These are phyloP conservation scores for Pogonomyrmex barbatus DNA, from an alignment of 1,140 invertebrate species.

Conservation along the genomic window DNA sequence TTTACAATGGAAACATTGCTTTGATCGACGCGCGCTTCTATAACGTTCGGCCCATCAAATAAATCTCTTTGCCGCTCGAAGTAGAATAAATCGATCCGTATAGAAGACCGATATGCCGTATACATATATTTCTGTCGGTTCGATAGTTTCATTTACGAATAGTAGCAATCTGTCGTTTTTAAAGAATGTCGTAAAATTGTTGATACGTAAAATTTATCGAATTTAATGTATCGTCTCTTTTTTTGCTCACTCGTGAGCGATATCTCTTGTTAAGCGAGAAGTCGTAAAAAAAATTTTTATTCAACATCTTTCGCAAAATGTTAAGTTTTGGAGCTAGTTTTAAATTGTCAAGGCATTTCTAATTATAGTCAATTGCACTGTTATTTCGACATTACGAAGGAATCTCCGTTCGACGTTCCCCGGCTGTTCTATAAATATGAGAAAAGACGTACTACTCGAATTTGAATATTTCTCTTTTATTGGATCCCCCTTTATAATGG, in stretches of 20 bases:
- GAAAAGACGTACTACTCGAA: conserved; percentile 54
- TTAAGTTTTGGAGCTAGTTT: neutral
- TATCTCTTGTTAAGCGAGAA: neutral
- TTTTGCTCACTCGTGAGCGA: neutral
- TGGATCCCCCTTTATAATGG: conserved; percentile 52
- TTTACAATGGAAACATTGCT: conserved; percentile 49
- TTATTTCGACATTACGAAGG: neutral
- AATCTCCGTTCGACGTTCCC: neutral
- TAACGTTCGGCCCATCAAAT: conserved; percentile 44
- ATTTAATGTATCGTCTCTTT: neutral
- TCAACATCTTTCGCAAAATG: neutral
- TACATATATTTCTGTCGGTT: conserved; percentile 22
- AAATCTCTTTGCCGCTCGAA: conserved; percentile 48
- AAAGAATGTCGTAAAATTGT: conserved; percentile 27
- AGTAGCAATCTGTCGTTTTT: conserved; percentile 17
- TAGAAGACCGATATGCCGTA: conserved; percentile 7
- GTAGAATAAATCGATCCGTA: conserved; percentile 57
- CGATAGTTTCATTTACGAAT: conserved; percentile 34
- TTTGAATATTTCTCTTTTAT: conserved; percentile 62
- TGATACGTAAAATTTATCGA: neutral
- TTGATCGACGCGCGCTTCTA: conserved; percentile 47
- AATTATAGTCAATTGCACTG: neutral
- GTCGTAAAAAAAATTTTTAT: neutral
- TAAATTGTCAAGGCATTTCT: neutral
- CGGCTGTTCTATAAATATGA: conserved; percentile 51